These are phyloP conservation scores for Xenentodon cancila DNA, from an alignment of 2,797 vertebrate genomes.

Conservation along the genomic window DNA sequence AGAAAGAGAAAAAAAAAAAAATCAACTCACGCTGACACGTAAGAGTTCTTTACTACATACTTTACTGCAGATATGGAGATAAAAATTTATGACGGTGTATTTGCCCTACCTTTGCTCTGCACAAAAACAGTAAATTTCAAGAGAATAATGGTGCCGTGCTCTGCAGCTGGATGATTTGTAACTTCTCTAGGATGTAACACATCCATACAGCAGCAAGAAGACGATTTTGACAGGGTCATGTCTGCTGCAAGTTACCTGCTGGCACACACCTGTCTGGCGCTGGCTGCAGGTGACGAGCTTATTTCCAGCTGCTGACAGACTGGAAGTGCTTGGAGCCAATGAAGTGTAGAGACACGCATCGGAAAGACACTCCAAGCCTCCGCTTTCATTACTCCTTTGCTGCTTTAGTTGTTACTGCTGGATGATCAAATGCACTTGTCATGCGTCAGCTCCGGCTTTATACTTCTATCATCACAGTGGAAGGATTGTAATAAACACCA, in stretches of 20 bases:
- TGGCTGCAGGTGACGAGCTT: conserved; percentile 39
- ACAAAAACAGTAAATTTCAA: too few species aligned
- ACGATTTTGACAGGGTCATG: conserved; percentile 5
- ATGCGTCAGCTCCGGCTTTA: not conserved
- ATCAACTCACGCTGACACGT: not conserved
- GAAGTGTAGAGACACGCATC: conserved; percentile 6
- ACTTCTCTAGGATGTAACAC: conserved; percentile 4
- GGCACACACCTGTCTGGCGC: conserved; percentile 51
- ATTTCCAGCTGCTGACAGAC: conserved; percentile 55
- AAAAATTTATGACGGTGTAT: too few species aligned
- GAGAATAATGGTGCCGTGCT: too few species aligned
- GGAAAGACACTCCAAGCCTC: not conserved
- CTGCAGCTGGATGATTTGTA: too few species aligned
- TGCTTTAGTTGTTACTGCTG: not conserved
- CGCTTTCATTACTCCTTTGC: conserved; percentile 1
- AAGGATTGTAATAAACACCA: too few species aligned
- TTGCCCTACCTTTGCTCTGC: too few species aligned
- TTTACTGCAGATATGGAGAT: not conserved
- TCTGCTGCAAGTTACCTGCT: not conserved
- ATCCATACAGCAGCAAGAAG: not conserved
- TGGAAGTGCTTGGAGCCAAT: not conserved
- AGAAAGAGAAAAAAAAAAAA: not conserved
- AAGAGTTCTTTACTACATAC: not conserved
- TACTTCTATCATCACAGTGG: conserved; percentile 4
- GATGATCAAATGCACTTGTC: not conserved